A percentile compares a stretch with the other conserved stretches of the same genome.
phyloP scores from a whole-genome alignment of 2,797 vertebrate genomes.

The Lagocephalus sceleratus region DNA sequence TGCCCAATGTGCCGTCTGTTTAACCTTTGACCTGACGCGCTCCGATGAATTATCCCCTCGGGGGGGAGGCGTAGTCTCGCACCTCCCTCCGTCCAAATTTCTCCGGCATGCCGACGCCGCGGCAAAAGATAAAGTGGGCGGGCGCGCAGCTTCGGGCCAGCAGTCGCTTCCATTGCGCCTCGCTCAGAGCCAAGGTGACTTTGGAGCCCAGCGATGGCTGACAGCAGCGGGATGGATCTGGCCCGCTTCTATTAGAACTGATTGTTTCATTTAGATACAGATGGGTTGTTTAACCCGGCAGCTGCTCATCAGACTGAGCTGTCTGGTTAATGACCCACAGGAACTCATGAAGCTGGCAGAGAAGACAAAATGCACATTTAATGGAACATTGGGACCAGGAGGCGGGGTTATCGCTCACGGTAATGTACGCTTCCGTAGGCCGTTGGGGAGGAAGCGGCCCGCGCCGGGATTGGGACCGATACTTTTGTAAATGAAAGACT shows the following conservation, averaged over 20 bases:
- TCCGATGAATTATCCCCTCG: constrained; percentile 39
- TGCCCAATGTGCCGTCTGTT: constrained; percentile 1
- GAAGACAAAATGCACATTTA: constrained; percentile 35
- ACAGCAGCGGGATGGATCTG: constrained; percentile 58
- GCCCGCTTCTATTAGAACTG: constrained; percentile 67
- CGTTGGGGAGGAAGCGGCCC: no score
- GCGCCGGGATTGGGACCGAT: no score
- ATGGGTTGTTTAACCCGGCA: constrained; percentile 69
- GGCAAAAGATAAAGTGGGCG: neutral
- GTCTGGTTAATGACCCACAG: constrained; percentile 55
- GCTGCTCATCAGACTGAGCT: constrained; percentile 64
- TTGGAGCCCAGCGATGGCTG: constrained; percentile 46
- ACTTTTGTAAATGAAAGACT: neutral
- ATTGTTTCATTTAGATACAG: constrained; percentile 71
- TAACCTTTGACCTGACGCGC: constrained; percentile 33
- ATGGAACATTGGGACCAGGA: no score
- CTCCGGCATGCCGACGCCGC: constrained; percentile 4
- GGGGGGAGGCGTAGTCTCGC: constrained; percentile 18
- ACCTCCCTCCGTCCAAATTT: constrained; percentile 19
- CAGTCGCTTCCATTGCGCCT: constrained; percentile 21
- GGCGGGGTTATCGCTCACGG: no score
- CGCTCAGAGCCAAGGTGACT: constrained; percentile 58
- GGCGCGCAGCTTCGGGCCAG: constrained; percentile 12
- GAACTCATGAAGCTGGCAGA: constrained; percentile 34
- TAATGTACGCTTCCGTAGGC: no score